Evolutionary conservation across 2,888 invertebrate genomes (phyloP), one percentile per base, ranked within the genome.

Genomic region (Resseliella maxima): DNA sequence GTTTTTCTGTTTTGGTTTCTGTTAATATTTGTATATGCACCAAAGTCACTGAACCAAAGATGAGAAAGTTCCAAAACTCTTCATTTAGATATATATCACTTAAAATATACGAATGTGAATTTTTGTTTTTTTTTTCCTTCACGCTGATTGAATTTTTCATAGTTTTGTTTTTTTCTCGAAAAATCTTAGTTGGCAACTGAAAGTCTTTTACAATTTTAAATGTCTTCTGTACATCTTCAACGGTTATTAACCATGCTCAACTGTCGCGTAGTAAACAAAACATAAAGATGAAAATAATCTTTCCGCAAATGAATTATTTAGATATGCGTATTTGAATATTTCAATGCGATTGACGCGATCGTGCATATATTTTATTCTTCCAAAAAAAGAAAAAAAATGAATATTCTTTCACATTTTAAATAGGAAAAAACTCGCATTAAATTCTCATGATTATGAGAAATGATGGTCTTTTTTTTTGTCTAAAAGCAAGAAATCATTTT

Each of bases 31-130:
- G n/a, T n/a, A 59, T 59, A 27, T 59, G 27, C 59, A 59, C 2
- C 72, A 31, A 72, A 31, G 12, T 31, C 72, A 72, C 72, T 31
- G 72, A 72, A 72, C 72, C 72, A 35, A 15, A 31, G 12, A 72
- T 72, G 72, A 72, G 72, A 72, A 72, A 72, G 72, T 72, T 31
- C 15, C 72, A 15, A 72, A 72, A 18, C 15, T 50, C n/a, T 12
- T 50, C 50, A 18, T 50, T 50, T 18, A 50, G 21, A n/a, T n/a
- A n/a, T n/a, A n/a, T n/a, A n/a, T 10, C 12, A 59, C 27, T 59
- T 27, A 12, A 10, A 45, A 45, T 50, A 15, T 41, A 50, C 59
- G 5, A 59, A n/a, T 24, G 59, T 10, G 5, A 18, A 21, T 21
- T 50, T 50, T 50, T 50, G 2, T 59, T 3, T 59, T 3, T 5